Evolutionary conservation across 2,888 invertebrate species (phyloP), one percentile per base, ranked within the genome.

Genomic region (Synergus umbraculus): DNA sequence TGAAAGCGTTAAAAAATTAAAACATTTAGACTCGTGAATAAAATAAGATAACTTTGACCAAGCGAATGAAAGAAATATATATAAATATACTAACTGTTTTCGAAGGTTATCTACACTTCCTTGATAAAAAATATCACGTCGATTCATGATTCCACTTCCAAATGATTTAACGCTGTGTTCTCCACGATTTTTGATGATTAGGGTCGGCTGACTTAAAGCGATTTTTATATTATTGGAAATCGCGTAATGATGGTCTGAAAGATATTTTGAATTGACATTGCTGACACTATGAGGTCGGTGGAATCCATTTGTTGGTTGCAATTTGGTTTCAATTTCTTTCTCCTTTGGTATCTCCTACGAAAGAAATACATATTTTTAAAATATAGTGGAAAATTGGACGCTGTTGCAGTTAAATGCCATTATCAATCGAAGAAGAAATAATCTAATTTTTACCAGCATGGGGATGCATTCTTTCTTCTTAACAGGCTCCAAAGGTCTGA

Each of bases 121-220:
- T 90, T 97, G 96, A 91, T 98, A 98, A 87, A 98, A 95, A 10
- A 98, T 96, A 91, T 99, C 98, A 78, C 96, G 97, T 77, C 97
- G 94, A 87, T 96, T 95, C 94, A 98, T 95, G 18, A 97, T 96
- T 2, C 97, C 96, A 85, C 96, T 96, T 49, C 95, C 95, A 54
- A 94, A 94, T 1, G 93, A 91, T 54, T 79, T 76, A 37, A 81
- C 73, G 15, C 67, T 79, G 77, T 86, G 87, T 41, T 83, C 81
- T 54, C 66, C 65, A 81, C 93, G 93, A 43, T 93, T 92, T 84
- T 93, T 93, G 80, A 93, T 93, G 63, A 88, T 85, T 60, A 96
- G 92, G 83, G 94, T 94, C 2, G 97, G 96, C 87, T 96, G 96
- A 85, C 96, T 97, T 63, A 95, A 92, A 4, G 96, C 95, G 81